Base-by-base conservation (phyloP, 2,888 invertebrate genomes). In the Drosophila macrospina region DNA sequence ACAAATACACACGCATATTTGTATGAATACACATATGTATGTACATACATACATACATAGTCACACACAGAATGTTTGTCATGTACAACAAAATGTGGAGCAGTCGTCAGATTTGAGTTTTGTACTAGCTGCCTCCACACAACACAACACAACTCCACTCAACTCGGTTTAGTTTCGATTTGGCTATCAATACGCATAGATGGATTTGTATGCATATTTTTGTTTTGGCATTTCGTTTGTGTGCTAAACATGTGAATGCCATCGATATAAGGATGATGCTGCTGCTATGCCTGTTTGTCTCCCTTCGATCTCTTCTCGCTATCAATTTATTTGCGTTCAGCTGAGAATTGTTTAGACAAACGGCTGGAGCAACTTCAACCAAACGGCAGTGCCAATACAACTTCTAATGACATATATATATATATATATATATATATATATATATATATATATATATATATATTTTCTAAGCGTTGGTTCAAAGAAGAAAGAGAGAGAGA, bases 191-290 rank as follows among this genome's bases (percentile, higher is more conserved):
- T 87, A 77, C 67, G 75, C 78, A 80, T 65, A 86, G 81, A 74
- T 85, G 70, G 68, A 84, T 88, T 88, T 88, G 85, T 84, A 84
- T 86, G 87, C 83, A 83, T 83, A 88, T 83, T 83, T 83, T 86
- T 88, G 80, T 77, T 79, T 74, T 86, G 83, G 77, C 86, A 83
- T 86, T 88, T 88, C 65, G 88, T 86, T 87, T 83, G 83, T 86
- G 86, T 83, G 86, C 88, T 76, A 83, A 83, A 83, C 86, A 85
- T 87, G 83, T 82, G 88, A 79, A 86, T 79, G 88, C 70, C 79
- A 81, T 79, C 74, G 82, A 87, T 85, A 85, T 85, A 78, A 71
- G 80, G 80, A 85, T 69, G 80, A 76, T 85, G 64, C 79, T 70
- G 62, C 67, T 65, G 60, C 61, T 70, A 69, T 63, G 63, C 57